Conservation (phyloP, 2,113 vertebrate species). For the Ochotona princeps region DNA sequence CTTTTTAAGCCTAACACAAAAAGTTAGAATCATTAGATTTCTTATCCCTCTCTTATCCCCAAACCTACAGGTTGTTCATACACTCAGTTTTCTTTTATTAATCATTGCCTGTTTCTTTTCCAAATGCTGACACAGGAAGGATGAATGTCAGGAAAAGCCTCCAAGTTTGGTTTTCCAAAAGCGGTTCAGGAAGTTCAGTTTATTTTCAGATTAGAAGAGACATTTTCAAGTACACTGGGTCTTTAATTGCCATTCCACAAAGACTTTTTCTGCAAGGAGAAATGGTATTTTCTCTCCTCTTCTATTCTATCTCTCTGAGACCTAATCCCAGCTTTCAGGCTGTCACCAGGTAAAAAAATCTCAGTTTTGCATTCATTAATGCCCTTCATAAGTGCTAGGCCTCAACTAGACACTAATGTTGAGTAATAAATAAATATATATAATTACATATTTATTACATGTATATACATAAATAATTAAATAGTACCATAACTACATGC, state of each 20-base stretch:
- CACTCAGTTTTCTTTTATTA: constrained; percentile 12
- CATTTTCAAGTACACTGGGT: constrained; percentile 45
- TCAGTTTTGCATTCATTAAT: background rate
- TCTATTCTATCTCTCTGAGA: background rate
- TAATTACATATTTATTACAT: background rate
- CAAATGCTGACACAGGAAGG: constrained; percentile 61
- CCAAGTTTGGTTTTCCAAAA: constrained; percentile 70
- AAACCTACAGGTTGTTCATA: constrained; percentile 48
- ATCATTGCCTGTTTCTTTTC: constrained; percentile 61
- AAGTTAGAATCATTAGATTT: constrained; percentile 66
- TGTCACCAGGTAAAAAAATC: background rate
- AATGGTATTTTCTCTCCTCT: background rate
- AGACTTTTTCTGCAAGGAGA: constrained; percentile 43
- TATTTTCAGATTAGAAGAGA: constrained; percentile 70
- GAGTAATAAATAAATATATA: background rate
- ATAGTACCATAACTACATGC: background rate
- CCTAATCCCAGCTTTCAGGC: background rate
- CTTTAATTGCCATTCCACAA: constrained; percentile 36
- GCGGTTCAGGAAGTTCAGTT: constrained; percentile 45
- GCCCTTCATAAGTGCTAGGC: background rate
- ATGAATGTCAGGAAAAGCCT: constrained; percentile 62
- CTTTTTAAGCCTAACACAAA: constrained; percentile 77
- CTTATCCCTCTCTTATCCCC: constrained; percentile 60
- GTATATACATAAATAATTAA: background rate
- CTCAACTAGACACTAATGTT: background rate